Evolutionary conservation across 2,797 vertebrate species (phyloP).

Genomic region (Pristis pectinata): DNA sequence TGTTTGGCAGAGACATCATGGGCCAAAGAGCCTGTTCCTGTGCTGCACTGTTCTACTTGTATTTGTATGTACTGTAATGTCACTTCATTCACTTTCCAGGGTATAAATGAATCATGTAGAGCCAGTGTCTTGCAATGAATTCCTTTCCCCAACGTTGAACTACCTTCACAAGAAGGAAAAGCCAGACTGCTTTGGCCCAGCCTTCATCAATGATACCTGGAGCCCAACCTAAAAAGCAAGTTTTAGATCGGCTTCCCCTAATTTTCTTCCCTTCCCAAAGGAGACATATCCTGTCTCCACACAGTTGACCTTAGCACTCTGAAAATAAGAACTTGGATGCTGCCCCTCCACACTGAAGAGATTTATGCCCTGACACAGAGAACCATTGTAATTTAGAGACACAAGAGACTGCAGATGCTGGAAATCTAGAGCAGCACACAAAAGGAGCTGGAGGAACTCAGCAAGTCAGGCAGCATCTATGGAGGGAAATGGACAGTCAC

Average conservation of each 20-base stretch:
- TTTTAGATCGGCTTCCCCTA: neutral
- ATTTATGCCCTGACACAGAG: neutral
- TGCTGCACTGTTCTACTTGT: too few species aligned
- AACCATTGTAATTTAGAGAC: neutral
- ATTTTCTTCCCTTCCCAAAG: neutral
- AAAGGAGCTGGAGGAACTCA: too few species aligned
- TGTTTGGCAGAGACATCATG: too few species aligned
- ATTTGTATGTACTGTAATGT: neutral
- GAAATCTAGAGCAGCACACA: too few species aligned
- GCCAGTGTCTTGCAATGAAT: neutral
- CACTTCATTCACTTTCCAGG: neutral
- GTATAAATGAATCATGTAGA: neutral
- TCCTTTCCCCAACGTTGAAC: neutral
- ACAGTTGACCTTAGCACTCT: too few species aligned
- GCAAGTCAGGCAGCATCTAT: too few species aligned
- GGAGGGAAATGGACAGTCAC: too few species aligned
- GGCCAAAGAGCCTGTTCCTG: too few species aligned
- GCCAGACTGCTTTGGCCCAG: neutral
- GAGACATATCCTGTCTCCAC: neutral
- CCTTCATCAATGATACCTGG: neutral
- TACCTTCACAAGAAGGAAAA: too few species aligned
- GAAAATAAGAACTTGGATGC: neutral
- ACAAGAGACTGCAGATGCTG: too few species aligned
- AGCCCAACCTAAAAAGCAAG: neutral
- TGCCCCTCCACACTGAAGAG: neutral